Base-by-base conservation (phyloP, 2,113 vertebrate species). In the Ploceus nigricollis region DNA sequence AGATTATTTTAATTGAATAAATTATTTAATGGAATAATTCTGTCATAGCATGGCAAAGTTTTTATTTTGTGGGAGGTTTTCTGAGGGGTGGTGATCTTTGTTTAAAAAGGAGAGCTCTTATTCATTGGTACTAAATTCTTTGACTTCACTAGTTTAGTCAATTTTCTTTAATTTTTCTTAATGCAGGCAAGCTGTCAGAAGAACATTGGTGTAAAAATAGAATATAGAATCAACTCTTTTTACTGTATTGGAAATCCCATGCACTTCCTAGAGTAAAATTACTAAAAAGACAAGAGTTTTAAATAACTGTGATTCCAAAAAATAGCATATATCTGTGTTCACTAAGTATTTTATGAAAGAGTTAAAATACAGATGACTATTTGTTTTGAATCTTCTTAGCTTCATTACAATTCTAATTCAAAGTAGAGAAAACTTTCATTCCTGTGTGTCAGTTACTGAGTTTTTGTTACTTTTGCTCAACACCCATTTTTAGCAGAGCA, bases 51-150 rank as follows among this genome's bases (percentile, higher is more conserved):
- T 31, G 37, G 13, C 8, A 40, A 80, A 22, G 3, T 5, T 75
- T 86, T 88, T 64, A 9, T 25, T 86, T 83, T 60, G 48, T 10
- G 10, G 9, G 10, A 3, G 0, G 0, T 9, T 9, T 30, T n/a
- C 8, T 7, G 3, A 8, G 7, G 16, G 5, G 2, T 23, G 8
- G 11, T 33, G 6, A 11, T 33, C 6, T 10, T 85, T 39, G 40
- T 60, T 53, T 89, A 37, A 31, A 82, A 87, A 78, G 1, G 12
- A 64, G 6, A 78, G 0, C 10, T 75, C 87, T 86, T 78, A 39
- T 73, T 77, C 21, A 45, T 28, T 40, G 12, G 2, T 13, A 8
- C 3, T 54, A 53, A 56, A 39, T 13, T 37, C 37, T 83, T 73
- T 15, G 65, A 31, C 25, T 63, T 78, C 42, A 35, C 23, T 51